Conservation (phyloP, 2,113 vertebrate species). For the Tympanuchus pallidicinctus region DNA sequence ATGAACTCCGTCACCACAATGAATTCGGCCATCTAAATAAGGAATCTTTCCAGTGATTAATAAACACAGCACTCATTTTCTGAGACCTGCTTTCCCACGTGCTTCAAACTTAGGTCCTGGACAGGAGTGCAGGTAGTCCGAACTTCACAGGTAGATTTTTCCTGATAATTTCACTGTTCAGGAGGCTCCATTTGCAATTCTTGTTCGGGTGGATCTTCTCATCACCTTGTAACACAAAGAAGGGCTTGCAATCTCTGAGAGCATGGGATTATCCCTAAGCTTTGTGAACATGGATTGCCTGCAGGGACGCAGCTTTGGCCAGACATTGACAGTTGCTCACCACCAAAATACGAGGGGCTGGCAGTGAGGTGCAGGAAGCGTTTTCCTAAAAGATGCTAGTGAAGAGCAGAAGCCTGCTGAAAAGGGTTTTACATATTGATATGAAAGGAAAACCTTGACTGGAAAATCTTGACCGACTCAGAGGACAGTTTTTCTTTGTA, state of each 20-base stretch:
- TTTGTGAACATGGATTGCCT: background rate
- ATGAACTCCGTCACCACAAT: background rate
- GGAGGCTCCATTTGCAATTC: background rate
- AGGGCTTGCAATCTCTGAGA: background rate
- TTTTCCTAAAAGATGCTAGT: background rate
- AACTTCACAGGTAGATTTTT: background rate
- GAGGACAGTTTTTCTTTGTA: background rate
- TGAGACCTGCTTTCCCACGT: slow-evolving; percentile 13
- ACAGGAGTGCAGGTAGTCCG: background rate
- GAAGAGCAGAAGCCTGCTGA: background rate
- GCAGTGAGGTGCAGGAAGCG: background rate
- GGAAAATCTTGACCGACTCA: background rate
- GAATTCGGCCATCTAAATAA: background rate
- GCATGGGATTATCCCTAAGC: background rate
- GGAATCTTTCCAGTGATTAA: background rate
- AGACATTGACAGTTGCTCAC: background rate
- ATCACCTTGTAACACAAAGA: background rate
- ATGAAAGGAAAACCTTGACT: background rate
- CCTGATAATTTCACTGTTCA: background rate
- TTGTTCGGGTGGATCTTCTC: background rate
- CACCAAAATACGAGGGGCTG: background rate
- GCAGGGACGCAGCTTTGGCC: background rate
- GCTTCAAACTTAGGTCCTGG: slow-evolving; percentile 19
- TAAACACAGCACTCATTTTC: background rate
- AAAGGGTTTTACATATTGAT: background rate